Conservation (phyloP, 2,888 invertebrate genomes). For the Ophraella communa region DNA sequence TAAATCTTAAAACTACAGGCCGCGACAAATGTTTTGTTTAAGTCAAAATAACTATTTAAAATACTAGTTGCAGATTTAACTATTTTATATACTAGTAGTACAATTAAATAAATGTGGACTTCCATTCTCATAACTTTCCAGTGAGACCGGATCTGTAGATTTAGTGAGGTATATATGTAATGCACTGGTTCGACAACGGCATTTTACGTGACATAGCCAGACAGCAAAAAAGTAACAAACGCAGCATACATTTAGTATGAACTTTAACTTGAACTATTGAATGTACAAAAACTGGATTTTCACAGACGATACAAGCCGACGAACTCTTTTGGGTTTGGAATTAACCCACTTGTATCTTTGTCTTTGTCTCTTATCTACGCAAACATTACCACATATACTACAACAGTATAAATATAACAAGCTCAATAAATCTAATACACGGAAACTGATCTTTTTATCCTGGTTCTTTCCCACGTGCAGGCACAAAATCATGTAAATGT, state of each 20-base stretch:
- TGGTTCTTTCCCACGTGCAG: no score
- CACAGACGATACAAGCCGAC: conserved; percentile 49
- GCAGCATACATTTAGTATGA: conserved; percentile 49
- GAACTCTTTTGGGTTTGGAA: conserved; percentile 10
- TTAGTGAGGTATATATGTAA: conserved; percentile 21
- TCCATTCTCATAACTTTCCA: no score
- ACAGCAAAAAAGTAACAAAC: conserved; percentile 52
- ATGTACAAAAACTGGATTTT: conserved; percentile 59
- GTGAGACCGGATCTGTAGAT: conserved; percentile 12
- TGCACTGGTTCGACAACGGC: conserved; percentile 36
- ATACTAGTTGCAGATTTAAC: no score
- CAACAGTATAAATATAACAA: no score
- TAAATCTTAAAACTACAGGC: no score
- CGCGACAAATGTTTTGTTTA: no score
- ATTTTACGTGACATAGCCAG: conserved; percentile 56
- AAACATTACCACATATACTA: neutral
- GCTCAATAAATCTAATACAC: no score
- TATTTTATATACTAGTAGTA: no score
- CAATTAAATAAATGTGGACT: no score
- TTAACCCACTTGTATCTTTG: conserved; percentile 12
- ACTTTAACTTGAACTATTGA: conserved; percentile 54
- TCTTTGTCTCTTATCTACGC: neutral
- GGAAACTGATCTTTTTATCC: no score
- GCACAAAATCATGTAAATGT: no score
- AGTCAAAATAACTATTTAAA: no score